Base-by-base conservation (phyloP, 2,797 vertebrate genomes). In the Tragopan temminckii region DNA sequence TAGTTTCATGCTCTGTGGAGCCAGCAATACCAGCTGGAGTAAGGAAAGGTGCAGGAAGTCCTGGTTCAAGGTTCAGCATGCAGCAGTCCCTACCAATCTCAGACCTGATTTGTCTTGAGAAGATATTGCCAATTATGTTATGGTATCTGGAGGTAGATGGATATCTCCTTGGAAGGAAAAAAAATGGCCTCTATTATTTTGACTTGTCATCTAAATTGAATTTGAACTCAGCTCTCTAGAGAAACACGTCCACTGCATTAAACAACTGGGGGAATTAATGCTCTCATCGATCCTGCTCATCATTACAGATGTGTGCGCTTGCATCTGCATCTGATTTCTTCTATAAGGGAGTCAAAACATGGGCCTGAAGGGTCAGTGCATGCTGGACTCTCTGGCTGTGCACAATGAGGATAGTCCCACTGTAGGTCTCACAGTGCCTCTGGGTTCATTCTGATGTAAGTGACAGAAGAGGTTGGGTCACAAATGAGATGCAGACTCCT, bases 221-320 rank as follows among this genome's bases (percentile, higher is more conserved):
- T 95, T 91, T 78, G 95, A 94, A 85, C 81, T 95, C 62, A 15
- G 6, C 7, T 91, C 94, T 91, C 95, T 33, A 61, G 93, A 92
- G 97, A 78, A 91, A 84, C 85, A 70, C 7, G 29, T 90, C 52
- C 66, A 94, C 86, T 94, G 76, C 67, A 95, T 97, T 96, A 96
- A 97, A 91, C 92, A 89, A 87, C 52, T 82, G 70, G 43, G 0
- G 12, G 70, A 94, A 97, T 95, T 94, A 96, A 92, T 61, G 57
- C 17, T 78, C 5, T 72, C 91, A 95, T 94, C 0, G 77, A 97
- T 96, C 69, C 80, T 74, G 12, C 42, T 90, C 67, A 4, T 82
- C n/a, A 31, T 33, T 87, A 53, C 61, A 81, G 71, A 81, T 42
- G 35, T 85, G 53, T 13, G 8, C 0, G 0, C 24, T 80, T 3